Conservation (phyloP, 2,888 invertebrate genomes). For the Pycnomerus fuliginosus region DNA sequence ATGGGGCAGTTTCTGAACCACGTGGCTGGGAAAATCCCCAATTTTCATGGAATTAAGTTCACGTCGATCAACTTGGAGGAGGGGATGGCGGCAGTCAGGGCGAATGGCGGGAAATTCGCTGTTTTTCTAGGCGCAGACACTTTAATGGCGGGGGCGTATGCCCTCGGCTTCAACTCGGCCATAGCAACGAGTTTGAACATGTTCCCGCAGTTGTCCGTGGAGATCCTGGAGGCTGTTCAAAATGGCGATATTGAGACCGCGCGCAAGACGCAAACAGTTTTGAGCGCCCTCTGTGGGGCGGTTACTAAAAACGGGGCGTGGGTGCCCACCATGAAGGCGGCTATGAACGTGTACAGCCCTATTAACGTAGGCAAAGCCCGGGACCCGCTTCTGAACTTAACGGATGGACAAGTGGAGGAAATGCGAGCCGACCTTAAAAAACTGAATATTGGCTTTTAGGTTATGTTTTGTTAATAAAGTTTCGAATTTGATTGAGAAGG, state of each 20-base stretch:
- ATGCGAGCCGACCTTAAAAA: slow-evolving; percentile 20
- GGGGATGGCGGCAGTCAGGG: slow-evolving; percentile 54
- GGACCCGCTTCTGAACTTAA: slow-evolving; percentile 57
- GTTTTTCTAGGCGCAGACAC: slow-evolving; percentile 70
- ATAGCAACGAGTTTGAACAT: slow-evolving; percentile 72
- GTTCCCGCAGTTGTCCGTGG: slow-evolving; percentile 59
- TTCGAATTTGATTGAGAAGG: too few species aligned
- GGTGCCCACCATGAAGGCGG: slow-evolving; percentile 71
- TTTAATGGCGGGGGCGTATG: slow-evolving; percentile 64
- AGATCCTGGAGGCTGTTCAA: slow-evolving; percentile 58
- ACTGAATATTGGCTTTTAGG: too few species aligned
- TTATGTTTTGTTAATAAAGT: too few species aligned
- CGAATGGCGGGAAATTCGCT: slow-evolving; percentile 55
- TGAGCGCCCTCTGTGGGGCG: slow-evolving; percentile 54
- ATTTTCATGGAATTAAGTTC: slow-evolving; percentile 80
- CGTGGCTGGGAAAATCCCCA: slow-evolving; percentile 65
- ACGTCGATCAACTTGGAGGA: slow-evolving; percentile 73
- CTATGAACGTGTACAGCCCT: slow-evolving; percentile 63
- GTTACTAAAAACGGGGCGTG: slow-evolving; percentile 60
- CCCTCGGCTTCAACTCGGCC: slow-evolving; percentile 69
- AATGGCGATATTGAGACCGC: slow-evolving; percentile 54
- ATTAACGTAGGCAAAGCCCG: slow-evolving; percentile 65
- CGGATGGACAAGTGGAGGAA: slow-evolving; percentile 39
- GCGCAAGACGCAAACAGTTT: slow-evolving; percentile 55
- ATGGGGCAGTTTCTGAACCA: slow-evolving; percentile 69